phyloP scores from a whole-genome alignment of 2,888 invertebrate genomes.

The Crepidodera aurea region DNA sequence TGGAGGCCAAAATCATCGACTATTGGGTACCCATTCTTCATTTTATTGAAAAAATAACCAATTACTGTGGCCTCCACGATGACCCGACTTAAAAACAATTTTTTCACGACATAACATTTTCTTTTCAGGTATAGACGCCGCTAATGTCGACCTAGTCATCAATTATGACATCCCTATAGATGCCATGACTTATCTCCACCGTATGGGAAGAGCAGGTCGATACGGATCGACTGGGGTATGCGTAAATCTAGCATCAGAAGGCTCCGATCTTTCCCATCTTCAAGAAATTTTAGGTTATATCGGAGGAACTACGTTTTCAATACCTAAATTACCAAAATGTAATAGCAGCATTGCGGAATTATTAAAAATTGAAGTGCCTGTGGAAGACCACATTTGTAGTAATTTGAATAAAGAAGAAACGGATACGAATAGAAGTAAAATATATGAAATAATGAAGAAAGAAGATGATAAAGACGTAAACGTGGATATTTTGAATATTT shows the following conservation, averaged over 20 bases:
- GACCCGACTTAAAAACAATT: no score
- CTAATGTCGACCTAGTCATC: slow-evolving; percentile 90
- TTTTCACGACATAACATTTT: no score
- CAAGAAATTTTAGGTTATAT: slow-evolving; percentile 67
- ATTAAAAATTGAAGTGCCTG: slow-evolving; percentile 48
- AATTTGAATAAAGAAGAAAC: slow-evolving; percentile 28
- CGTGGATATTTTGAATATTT: slow-evolving; percentile 21
- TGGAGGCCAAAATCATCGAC: no score
- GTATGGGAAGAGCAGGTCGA: slow-evolving; percentile 94
- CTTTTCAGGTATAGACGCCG: slow-evolving; percentile 83
- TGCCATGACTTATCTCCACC: slow-evolving; percentile 87
- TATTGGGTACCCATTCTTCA: no score
- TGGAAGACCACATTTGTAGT: slow-evolving; percentile 50
- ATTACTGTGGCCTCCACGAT: no score
- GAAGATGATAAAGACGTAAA: slow-evolving; percentile 1
- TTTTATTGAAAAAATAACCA: no score
- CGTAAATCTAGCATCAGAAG: slow-evolving; percentile 75
- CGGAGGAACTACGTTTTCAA: slow-evolving; percentile 64
- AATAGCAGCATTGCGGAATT: slow-evolving; percentile 52
- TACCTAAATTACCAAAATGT: slow-evolving; percentile 62
- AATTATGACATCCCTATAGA: slow-evolving; percentile 88
- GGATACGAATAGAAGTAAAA: slow-evolving; percentile 11
- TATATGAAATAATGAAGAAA: slow-evolving; percentile 34
- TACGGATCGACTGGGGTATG: slow-evolving; percentile 88
- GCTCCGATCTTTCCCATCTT: slow-evolving; percentile 70